phyloP scores from a whole-genome alignment of 1,140 invertebrate species.

The Ceratosolen solmsi region DNA sequence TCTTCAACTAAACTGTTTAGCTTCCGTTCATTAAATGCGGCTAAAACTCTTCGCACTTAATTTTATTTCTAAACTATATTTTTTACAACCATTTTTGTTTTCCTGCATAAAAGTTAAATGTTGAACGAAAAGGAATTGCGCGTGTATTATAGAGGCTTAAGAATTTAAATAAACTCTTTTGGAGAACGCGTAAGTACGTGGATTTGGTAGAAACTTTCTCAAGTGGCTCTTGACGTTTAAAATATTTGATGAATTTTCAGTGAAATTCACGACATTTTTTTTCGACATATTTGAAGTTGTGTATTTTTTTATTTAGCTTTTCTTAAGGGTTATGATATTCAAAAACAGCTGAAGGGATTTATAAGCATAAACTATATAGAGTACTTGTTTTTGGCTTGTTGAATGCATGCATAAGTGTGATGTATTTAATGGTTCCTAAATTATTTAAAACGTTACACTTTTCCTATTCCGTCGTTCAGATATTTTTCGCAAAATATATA shows the following conservation, averaged over 20 bases:
- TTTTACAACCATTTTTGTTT: no score
- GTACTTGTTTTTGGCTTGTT: neutral
- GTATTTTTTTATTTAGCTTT: neutral
- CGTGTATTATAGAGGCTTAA: neutral
- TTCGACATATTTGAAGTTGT: neutral
- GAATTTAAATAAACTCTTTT: conserved; percentile 6
- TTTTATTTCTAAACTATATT: neutral
- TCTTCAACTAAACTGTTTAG: no score
- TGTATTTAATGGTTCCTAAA: neutral
- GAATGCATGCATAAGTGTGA: neutral
- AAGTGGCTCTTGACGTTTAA: neutral
- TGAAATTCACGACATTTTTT: neutral
- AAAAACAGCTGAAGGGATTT: neutral
- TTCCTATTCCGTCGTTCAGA: neutral
- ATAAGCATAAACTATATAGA: neutral
- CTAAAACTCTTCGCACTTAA: neutral
- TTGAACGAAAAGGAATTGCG: neutral
- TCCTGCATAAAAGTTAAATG: neutral
- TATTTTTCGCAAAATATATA: no score
- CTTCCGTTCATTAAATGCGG: neutral
- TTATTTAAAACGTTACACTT: neutral
- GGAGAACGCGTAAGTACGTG: neutral
- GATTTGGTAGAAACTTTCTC: neutral
- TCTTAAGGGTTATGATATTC: neutral
- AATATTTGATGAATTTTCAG: neutral